Evolutionary conservation across 2,113 vertebrate genomes (phyloP).

Genomic region (human): DNA sequence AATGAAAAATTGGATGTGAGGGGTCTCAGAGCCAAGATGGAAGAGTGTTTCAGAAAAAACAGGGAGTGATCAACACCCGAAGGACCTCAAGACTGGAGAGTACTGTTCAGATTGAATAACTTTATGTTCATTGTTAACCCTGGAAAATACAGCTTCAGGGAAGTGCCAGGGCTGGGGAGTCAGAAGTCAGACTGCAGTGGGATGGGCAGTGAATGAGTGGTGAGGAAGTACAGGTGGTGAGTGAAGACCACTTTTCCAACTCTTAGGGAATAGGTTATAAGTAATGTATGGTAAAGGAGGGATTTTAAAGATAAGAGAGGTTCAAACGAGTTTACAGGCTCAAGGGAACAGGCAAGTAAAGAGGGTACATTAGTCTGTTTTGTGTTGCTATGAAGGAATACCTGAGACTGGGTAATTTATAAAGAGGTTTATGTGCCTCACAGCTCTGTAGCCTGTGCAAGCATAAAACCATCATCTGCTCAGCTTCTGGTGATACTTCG

Average conservation of each 20-base stretch:
- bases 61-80: too few species aligned
- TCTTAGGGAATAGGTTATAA: background rate
- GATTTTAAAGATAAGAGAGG: background rate
- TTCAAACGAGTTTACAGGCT: background rate
- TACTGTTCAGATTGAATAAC: background rate
- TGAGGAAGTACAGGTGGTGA: background rate
- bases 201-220: background rate
- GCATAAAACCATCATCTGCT: too few species aligned
- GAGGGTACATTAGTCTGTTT: background rate
- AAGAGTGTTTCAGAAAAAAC: background rate
- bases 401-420: too few species aligned
- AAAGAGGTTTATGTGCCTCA: too few species aligned
- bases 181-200: too few species aligned
- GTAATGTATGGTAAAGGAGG: background rate
- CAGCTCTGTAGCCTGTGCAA: too few species aligned
- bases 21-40: background rate
- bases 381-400: too few species aligned
- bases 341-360: background rate
- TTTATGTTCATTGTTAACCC: background rate
- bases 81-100: background rate
- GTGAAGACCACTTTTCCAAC: background rate
- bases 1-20: background rate
- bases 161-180: background rate
- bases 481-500: too few species aligned
- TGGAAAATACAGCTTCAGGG: background rate